phyloP scores from a whole-genome alignment of 92 coral and sea anemone species.

The Parazoanthus darwini region DNA sequence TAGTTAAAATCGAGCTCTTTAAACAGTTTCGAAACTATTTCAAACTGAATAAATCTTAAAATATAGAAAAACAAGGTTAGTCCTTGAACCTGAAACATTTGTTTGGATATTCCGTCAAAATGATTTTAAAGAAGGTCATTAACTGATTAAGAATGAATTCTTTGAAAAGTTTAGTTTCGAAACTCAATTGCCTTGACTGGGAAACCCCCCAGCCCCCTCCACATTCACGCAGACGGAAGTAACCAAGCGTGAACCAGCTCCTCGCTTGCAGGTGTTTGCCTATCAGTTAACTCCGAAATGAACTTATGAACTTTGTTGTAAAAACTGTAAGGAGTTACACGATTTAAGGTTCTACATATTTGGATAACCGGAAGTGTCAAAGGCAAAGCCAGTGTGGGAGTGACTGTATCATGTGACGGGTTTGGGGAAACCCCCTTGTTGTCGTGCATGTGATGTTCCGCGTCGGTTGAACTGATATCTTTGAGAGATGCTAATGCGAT shows the following conservation, averaged over 20 bases:
- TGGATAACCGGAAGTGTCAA: neutral
- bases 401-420: neutral
- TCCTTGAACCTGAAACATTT: too few relatives aligned
- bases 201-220: too few relatives aligned
- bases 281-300: neutral
- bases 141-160: too few relatives aligned
- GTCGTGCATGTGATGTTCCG: neutral
- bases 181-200: neutral
- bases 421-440: neutral
- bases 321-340: neutral
- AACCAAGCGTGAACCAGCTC: neutral
- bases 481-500: neutral
- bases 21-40: too few relatives aligned
- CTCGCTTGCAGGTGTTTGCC: neutral
- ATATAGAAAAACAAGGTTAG: too few relatives aligned
- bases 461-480: neutral
- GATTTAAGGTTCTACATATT: neutral
- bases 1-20: too few relatives aligned
- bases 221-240: too few relatives aligned
- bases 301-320: neutral
- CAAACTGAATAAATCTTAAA: too few relatives aligned
- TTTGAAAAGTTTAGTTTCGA: neutral
- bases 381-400: neutral
- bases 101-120: neutral
- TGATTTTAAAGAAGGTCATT: neutral